Evolutionary conservation across 1,140 invertebrate species (phyloP), one percentile per base, ranked within the genome.

Genomic region (Drosophila subobscura): DNA sequence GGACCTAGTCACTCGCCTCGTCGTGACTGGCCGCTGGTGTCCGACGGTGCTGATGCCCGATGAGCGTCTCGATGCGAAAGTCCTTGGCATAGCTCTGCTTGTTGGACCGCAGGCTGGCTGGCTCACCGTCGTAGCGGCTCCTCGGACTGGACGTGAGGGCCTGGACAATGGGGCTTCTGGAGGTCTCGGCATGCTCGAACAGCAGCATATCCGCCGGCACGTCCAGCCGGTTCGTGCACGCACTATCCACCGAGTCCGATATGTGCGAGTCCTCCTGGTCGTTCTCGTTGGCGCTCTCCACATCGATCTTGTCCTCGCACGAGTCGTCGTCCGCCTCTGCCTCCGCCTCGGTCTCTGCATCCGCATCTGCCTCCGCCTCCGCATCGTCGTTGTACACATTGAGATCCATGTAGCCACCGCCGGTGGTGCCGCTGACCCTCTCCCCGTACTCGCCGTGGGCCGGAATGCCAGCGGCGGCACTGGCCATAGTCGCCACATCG

Each of bases 61-160:
- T 92, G 20, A 92, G 61, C 1, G 91, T 91, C 65, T 92, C 91
- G 40, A 92, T 92, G 74, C 91, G 91, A 63, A 92, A 92, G 51
- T 91, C 91, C 71, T 91, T 91, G 53, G 91, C 79, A 46, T 71
- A 89, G 40, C 56, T 81, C 42, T 83, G 76, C 27, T 89, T 74
- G 23, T 58, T 72, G 50, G 76, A 75, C 33, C 76, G 54, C 33
- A 79, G 64, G 16, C 60, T 63, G 16, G 75, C 41, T 0, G 80
- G 67, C 29, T 77, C 75, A 7, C 66, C 67, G 2, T 90, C 84
- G 47, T 81, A 76, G 22, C 76, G 58, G 4, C 47, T 67, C 58
- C 85, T 80, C 12, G 88, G 86, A 66, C 81, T 90, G 63, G 81
- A 71, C 68, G 79, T 70, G 29, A 65, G 63, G 8, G 60, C 41